phyloP scores from a whole-genome alignment of 1,140 invertebrate species.

The Psilanteris sp. region DNA sequence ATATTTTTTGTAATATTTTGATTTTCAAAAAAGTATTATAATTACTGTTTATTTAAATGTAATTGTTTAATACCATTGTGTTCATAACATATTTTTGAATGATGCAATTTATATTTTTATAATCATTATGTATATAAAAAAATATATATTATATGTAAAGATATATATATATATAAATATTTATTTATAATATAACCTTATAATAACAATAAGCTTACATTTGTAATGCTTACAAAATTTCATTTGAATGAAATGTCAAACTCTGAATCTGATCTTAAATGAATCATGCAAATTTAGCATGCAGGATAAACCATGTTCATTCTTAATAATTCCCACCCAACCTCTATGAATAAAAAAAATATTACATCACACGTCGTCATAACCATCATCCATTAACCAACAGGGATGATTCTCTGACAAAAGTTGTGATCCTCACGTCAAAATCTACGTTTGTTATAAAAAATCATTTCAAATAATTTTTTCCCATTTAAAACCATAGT shows the following conservation, averaged over 20 bases:
- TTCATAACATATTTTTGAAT: not conserved
- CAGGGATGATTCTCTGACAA: conserved; percentile 27
- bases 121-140: not conserved
- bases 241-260: too few species aligned
- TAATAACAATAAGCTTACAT: too few species aligned
- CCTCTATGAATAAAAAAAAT: conserved; percentile 11
- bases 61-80: too few species aligned
- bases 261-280: not conserved
- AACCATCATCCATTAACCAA: conserved; percentile 46
- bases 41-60: too few species aligned
- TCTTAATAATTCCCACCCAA: conserved; percentile 13
- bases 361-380: conserved; percentile 49
- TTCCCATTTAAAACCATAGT: not conserved
- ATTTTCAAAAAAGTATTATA: too few species aligned
- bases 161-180: too few species aligned
- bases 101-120: conserved; percentile 9
- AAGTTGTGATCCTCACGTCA: not conserved
- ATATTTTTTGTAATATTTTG: too few species aligned
- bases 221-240: too few species aligned
- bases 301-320: conserved; percentile 10
- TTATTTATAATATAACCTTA: too few species aligned
- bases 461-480: conserved; percentile 2
- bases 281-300: not conserved
- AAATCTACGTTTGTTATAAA: too few species aligned
- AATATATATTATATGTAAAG: too few species aligned